Base-by-base conservation (phyloP, 2,888 invertebrate genomes). In the Melolontha melolontha region DNA sequence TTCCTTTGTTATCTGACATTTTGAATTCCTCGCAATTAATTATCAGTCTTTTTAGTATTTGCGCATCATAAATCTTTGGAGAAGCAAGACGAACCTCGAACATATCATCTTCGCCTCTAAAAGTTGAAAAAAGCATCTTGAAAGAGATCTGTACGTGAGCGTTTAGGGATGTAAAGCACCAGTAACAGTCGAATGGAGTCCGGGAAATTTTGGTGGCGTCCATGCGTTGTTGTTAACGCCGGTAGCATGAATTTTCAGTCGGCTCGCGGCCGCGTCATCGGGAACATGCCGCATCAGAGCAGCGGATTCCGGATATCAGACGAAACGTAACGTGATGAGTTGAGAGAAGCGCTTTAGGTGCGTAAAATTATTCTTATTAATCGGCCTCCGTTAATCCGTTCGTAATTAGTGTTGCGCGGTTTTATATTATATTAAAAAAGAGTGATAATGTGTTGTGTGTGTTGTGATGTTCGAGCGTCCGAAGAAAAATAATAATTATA, bases 261-360 rank as follows among this genome's bases (percentile, higher is more conserved):
- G 72, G 73, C 73, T 73, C 64, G 72, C 65, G 72, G 71, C 73
- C 72, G 73, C 73, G 71, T 71, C 67, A 65, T 68, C 66, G 72
- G 69, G 70, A 73, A 73, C 72, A 73, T 73, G 73, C 71, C 71
- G 73, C 70, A 39, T 39, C 47, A 49, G 29, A 70, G 70, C 70
- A 70, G 67, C 71, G 69, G 57, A 55, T 69, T 65, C 57, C 68
- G 72, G 64, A 52, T 70, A 59, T 64, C 66, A 65, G 70, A 72
- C 71, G 72, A 67, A 52, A 72, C 73, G 71, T 73, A 70, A 59
- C 27, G 68, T 65, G 67, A 29, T 40, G 44, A 42, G 42, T 40
- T 22, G 22, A 12, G 52, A 16, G 29, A 49, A 63, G 50, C 22
- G 49, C 34, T 64, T 16, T n/a, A 27, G 63, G 10, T 49, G 63